Evolutionary conservation across 2,113 vertebrate genomes (phyloP).

Genomic region (Mus musculus): DNA sequence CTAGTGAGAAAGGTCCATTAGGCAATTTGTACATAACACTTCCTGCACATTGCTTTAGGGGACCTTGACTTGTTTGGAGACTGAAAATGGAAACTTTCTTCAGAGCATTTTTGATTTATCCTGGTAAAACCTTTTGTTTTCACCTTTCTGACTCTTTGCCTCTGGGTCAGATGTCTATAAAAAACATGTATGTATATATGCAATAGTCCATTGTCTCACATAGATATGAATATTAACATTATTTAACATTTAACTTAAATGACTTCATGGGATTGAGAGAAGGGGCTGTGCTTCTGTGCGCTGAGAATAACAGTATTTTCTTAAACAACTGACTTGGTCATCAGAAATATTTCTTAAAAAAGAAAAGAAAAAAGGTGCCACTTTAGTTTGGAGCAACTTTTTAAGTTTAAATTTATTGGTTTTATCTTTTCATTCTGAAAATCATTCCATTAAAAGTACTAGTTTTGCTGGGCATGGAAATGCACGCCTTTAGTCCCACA

Average conservation of each 20-base stretch:
- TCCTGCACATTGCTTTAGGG: conserved; percentile 61
- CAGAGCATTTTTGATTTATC: conserved; percentile 79
- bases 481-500: neutral
- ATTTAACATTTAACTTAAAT: conserved; percentile 88
- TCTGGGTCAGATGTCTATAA: conserved; percentile 74
- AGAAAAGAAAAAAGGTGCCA: conserved; percentile 63
- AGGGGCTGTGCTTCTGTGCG: conserved; percentile 74
- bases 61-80: conserved; percentile 73
- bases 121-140: conserved; percentile 77
- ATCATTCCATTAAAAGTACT: conserved; percentile 50
- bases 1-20: conserved; percentile 53
- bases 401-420: conserved; percentile 80
- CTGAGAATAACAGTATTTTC: conserved; percentile 77
- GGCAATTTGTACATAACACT: conserved; percentile 63
- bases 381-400: conserved; percentile 76
- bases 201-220: conserved; percentile 78
- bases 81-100: conserved; percentile 72
- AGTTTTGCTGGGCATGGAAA: conserved; percentile 12
- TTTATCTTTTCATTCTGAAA: conserved; percentile 63
- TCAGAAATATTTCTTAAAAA: conserved; percentile 73
- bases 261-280: conserved; percentile 75
- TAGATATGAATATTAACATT: conserved; percentile 85
- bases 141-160: conserved; percentile 76
- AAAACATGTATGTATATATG: conserved; percentile 69
- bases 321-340: conserved; percentile 31